These are phyloP conservation scores for Hippoglossus stenolepis DNA, from an alignment of 2,113 vertebrate species.

Conservation along the genomic window DNA sequence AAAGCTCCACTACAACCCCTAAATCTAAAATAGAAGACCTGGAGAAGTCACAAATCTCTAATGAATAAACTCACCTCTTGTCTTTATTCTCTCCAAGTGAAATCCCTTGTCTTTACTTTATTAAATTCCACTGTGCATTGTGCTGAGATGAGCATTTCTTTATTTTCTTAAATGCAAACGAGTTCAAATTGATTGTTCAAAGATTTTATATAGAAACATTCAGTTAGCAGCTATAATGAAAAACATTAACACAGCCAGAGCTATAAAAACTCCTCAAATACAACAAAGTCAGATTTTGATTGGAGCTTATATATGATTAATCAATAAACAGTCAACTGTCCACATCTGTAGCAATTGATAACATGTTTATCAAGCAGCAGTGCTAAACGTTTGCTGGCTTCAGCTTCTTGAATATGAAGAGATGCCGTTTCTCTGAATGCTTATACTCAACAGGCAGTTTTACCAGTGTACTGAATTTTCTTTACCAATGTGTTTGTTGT, in stretches of 20 bases:
- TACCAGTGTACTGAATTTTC: too few species aligned
- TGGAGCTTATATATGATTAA: too few species aligned
- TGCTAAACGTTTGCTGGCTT: neutral
- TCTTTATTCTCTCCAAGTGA: neutral
- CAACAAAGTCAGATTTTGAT: too few species aligned
- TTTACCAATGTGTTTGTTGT: neutral
- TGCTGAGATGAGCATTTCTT: neutral
- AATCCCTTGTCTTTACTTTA: neutral
- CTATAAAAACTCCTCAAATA: too few species aligned
- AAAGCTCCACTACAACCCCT: neutral
- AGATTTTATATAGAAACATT: neutral
- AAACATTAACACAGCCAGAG: neutral
- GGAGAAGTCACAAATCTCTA: neutral
- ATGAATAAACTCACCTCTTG: neutral
- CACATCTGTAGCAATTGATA: too few species aligned
- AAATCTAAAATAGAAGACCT: neutral
- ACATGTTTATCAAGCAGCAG: too few species aligned
- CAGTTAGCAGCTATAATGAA: neutral
- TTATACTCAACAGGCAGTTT: too few species aligned
- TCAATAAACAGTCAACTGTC: too few species aligned
- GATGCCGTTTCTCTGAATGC: too few species aligned
- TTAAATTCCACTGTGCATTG: neutral
- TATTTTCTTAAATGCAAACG: neutral
- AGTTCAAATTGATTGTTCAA: neutral
- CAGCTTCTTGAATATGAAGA: neutral